Conservation (phyloP, 2,888 invertebrate genomes). For the Nephrotoma flavescens region DNA sequence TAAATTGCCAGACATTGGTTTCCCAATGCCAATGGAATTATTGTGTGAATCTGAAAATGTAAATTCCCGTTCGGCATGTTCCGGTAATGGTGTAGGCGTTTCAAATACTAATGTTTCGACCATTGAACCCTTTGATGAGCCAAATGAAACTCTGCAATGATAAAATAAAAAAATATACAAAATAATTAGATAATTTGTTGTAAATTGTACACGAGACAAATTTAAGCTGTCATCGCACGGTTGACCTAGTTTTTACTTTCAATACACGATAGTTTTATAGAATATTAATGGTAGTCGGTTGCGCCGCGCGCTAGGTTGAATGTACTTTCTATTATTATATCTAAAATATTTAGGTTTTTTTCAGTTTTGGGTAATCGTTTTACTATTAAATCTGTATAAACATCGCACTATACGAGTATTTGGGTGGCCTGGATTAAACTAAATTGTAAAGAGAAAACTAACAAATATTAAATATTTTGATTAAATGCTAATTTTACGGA, state of each 20-base stretch:
- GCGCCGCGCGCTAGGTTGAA: not conserved
- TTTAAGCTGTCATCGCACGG: not conserved
- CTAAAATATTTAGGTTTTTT: not conserved
- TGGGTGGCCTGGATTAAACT: not conserved
- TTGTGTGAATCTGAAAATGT: conserved; percentile 10
- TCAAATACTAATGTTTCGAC: conserved; percentile 87
- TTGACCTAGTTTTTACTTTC: not conserved
- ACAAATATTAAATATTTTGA: not conserved
- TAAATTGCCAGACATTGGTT: conserved; percentile 7
- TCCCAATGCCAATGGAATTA: conserved; percentile 17
- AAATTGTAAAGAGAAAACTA: not conserved
- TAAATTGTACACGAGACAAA: not conserved
- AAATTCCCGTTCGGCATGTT: conserved; percentile 30
- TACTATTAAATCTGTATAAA: not conserved
- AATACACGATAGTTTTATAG: not conserved
- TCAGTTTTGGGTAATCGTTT: not conserved
- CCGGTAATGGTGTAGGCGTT: conserved; percentile 55
- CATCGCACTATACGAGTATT: not conserved
- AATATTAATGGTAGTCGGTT: not conserved
- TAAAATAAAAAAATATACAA: conserved; percentile 10
- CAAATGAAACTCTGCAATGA: conserved; percentile 71
- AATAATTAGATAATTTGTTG: not conserved
- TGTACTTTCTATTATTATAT: not conserved
- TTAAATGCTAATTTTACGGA: not conserved
- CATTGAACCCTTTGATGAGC: conserved; percentile 88